Evolutionary conservation across 2,113 vertebrate genomes (phyloP), one percentile per base, ranked within the genome.

Genomic region (Phainopepla nitens): DNA sequence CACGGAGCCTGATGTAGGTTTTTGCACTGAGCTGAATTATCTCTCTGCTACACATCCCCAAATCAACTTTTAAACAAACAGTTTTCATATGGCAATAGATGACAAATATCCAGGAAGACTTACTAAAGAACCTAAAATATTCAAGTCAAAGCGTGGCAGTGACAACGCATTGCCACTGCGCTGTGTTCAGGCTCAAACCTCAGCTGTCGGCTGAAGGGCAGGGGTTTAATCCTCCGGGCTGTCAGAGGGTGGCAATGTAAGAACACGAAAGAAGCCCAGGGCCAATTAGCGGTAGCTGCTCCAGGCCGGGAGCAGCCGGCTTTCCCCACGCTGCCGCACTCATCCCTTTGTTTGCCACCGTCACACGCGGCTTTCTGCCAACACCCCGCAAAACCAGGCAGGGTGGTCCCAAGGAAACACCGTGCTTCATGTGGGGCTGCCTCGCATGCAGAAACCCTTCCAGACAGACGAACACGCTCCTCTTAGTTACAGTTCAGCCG

Each of bases 241-340:
- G 96, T 96, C 96, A 70, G 92, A 96, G 82, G 95, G 96, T 97
- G 96, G 96, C 96, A 94, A 97, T 94, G 44, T 96, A 95, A 77
- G 94, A 92, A 79, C 92, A 86, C 41, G 35, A 7, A 94, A 94
- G 18, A 36, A 91, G 28, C 84, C 54, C 57, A 39, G 1, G 29
- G 65, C 27, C 68, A 62, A n/a, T 64, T 50, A 81, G 27, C 1
- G 3, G n/a, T 10, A 21, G 51, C 54, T 64, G 69, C 76, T 57
- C 20, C 27, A 27, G 62, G 24, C 83, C 76, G 58, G 24, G 66
- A 87, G 53, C 57, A 51, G 61, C 11, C 15, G 13, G 62, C 33
- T 64, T 53, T 66, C 62, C 78, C 86, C 36, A 17, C 88, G 24
- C 72, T 31, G 90, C 35, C 57, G 22, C 60, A 76, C 36, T 7